Base-by-base conservation (phyloP, 2,797 vertebrate species). In the Astyanax mexicanus region DNA sequence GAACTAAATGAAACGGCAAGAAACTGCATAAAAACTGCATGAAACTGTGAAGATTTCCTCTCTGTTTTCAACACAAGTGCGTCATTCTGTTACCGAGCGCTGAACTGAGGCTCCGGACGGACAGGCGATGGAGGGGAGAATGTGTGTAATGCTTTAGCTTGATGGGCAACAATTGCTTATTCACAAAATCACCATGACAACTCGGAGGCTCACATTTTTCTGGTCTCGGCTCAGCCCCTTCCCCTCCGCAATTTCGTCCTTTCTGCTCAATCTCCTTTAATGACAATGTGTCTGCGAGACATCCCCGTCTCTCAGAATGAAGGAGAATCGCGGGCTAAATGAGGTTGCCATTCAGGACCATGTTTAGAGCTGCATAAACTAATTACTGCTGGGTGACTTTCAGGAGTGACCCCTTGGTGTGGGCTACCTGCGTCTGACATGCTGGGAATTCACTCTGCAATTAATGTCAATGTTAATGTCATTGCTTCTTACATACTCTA, bases 161-260 rank as follows among this genome's bases (percentile, higher is more conserved):
- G 81, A 84, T 81, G 81, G 84, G 71, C 81, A 89, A 86, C 86
- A 88, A 86, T 86, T 85, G 88, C 88, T 90, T 90, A 91, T 93
- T 92, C 87, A 90, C 87, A 83, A 86, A 88, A 92, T 93, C 90
- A 86, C 92, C 88, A 92, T 92, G 93, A 93, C 92, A 92, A 94
- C 93, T 90, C 87, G 54, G 81, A 83, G 83, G 88, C 88, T 86
- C 87, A 89, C 87, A 61, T 57, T 82, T 51, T 57, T 37, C 85
- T 87, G 86, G 85, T 88, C 80, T 72, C 82, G 81, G 75, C 72
- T 84, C 23, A 32, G n/a, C 35, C 44, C 32, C 17, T 37, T 75
- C 13, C 27, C 13, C 69, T 51, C 44, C 45, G 76, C 80, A 85
- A 87, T 89, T 87, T 75, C 81, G 73, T 85, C 79, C 86, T 84